phyloP scores from a whole-genome alignment of 2,797 vertebrate species.

The Amblyraja radiata region DNA sequence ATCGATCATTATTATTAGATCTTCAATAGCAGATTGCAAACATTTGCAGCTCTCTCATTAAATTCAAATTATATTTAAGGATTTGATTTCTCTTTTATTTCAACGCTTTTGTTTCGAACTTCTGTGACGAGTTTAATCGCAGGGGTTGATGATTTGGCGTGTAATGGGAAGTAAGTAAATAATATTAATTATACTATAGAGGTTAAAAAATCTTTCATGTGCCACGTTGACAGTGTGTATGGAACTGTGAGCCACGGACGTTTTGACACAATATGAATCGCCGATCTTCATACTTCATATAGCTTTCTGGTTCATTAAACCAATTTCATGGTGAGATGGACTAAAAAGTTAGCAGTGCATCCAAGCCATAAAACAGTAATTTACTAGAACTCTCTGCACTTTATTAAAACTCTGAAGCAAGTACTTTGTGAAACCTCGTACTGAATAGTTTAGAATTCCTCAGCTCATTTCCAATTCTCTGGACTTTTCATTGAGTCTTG shows the following conservation, averaged over 20 bases:
- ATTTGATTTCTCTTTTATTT: slow-evolving; percentile 20
- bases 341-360: slow-evolving; percentile 91
- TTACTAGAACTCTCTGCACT: slow-evolving; percentile 84
- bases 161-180: slow-evolving; percentile 10
- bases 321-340: slow-evolving; percentile 99
- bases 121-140: background rate
- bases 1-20: slow-evolving; percentile 6
- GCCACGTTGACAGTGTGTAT: slow-evolving; percentile 89
- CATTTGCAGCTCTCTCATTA: slow-evolving; percentile 27
- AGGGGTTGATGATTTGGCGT: background rate
- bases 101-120: background rate
- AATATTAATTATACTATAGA: slow-evolving; percentile 15
- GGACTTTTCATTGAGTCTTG: background rate
- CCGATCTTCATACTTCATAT: slow-evolving; percentile 98
- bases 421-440: background rate
- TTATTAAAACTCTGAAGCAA: slow-evolving; percentile 25
- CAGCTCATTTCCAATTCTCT: no score
- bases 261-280: slow-evolving; percentile 89
- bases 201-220: slow-evolving; percentile 80
- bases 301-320: slow-evolving; percentile 99
- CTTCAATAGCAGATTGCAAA: slow-evolving; percentile 22
- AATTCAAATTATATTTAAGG: slow-evolving; percentile 18
- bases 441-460: background rate
- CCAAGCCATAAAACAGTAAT: slow-evolving; percentile 89
- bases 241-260: slow-evolving; percentile 85